Base-by-base conservation (phyloP, 2,888 invertebrate species). In the Prosopocoilus inquinatus region DNA sequence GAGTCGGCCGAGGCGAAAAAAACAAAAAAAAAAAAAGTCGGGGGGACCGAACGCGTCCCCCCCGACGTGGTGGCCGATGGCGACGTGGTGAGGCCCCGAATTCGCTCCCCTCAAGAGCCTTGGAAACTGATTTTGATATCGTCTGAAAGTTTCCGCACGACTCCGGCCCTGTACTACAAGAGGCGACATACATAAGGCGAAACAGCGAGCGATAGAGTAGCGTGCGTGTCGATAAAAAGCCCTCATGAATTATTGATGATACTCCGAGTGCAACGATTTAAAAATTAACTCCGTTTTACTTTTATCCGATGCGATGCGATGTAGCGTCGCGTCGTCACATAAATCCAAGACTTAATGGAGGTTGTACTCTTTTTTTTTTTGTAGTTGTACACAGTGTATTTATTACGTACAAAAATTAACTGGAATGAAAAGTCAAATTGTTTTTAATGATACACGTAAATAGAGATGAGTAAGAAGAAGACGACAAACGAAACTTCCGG, bases 221-320 rank as follows among this genome's bases (percentile, higher is more conserved):
- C 33, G 54, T 54, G 57, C 48, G 52, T 57, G 56, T 50, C 45
- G 15, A 44, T 20, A 35, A 41, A 66, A 67, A 64, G 58, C 54
- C 53, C 64, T 70, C 69, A 70, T 70, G 70, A 67, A 70, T 70
- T 67, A 70, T 70, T 69, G 68, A 70, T 65, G 63, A 62, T 64
- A n/a, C n/a, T n/a, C 53, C 55, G 58, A 64, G 66, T 66, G 68
- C 65, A 68, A 67, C 69, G 69, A 70, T 71, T 70, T 67, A 69
- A 71, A 71, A 71, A 70, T 71, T 70, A 70, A 71, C 68, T 70
- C 66, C 67, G 66, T 67, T n/a, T n/a, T 68, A 64, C 68, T 69
- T 68, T 70, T 70, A 70, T 70, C 65, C 67, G 59, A 61, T 60
- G 67, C 65, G 68, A n/a, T n/a, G n/a, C n/a, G n/a, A n/a, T n/a